phyloP scores from a whole-genome alignment of 2,113 vertebrate species.

The Nerophis lumbriciformis region DNA sequence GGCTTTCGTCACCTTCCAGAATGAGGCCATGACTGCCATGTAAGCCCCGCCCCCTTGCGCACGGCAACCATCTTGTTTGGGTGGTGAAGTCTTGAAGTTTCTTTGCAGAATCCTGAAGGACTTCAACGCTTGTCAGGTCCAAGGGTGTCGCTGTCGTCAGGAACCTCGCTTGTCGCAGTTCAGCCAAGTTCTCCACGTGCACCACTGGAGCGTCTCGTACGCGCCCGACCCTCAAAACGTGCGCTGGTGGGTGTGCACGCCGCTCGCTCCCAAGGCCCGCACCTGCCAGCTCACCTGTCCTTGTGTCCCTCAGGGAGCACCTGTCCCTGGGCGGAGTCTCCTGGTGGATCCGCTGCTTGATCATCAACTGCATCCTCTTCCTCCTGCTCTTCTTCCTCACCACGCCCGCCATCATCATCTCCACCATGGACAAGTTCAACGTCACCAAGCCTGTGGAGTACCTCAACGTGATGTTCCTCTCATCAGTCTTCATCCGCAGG shows the following conservation, averaged over 20 bases:
- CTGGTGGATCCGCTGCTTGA: conserved; percentile 93
- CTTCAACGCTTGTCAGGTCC: conserved; percentile 93
- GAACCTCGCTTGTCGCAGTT: conserved; percentile 83
- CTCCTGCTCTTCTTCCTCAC: conserved; percentile 98
- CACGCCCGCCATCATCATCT: conserved; percentile 97
- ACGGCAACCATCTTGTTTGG: neutral
- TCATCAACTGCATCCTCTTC: conserved; percentile 94
- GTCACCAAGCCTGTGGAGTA: conserved; percentile 98
- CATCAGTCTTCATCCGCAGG: too few species aligned
- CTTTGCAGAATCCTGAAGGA: conserved; percentile 88
- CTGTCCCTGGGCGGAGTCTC: conserved; percentile 83
- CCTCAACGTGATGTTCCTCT: conserved; percentile 78
- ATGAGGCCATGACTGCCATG: conserved; percentile 89
- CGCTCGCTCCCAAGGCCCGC: conserved; percentile 7
- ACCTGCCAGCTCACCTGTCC: conserved; percentile 26
- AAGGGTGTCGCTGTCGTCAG: conserved; percentile 83
- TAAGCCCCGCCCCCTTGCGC: conserved; percentile 54
- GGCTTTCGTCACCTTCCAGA: conserved; percentile 98
- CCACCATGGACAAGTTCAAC: conserved; percentile 99
- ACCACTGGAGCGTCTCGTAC: conserved; percentile 86
- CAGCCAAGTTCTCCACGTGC: conserved; percentile 76
- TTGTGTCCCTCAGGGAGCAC: conserved; percentile 82
- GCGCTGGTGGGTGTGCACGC: conserved; percentile 80
- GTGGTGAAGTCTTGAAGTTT: too few species aligned
- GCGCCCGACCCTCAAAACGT: conserved; percentile 96